Evolutionary conservation across 2,888 invertebrate genomes (phyloP), one percentile per base, ranked within the genome.

Genomic region (Mesorhabditis sp.): DNA sequence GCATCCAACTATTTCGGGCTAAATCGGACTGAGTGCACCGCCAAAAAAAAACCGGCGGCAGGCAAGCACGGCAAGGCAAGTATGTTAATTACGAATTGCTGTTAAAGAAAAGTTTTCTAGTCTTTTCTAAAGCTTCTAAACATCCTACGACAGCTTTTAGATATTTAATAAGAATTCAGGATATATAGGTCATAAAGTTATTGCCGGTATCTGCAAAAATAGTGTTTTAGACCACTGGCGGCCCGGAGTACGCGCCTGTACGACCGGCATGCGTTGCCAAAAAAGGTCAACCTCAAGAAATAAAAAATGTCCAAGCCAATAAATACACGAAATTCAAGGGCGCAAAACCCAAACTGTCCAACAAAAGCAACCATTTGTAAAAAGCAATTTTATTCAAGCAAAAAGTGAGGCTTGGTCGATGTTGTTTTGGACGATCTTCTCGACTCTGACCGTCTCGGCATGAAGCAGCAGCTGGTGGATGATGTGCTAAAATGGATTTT

Each of bases 341-440:
- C 45, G 43, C 13, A 5, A 0, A 41, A 42, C 13, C 28, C 28
- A 28, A n/a, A 68, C 4, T 28, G 13, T 43, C 28, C 62, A 4
- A 44, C 7, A 45, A 5, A 42, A 13, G 44, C 28, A 69, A 15
- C 61, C 10, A 67, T 42, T 28, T 28, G 28, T 28, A 43, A 28
- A 62, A 42, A 10, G 50, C 28, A 64, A 70, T 42, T 4, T 58
- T 65, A 45, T 7, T 71, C 62, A 71, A 1, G 74, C 70, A 13
- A 77, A 71, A 65, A 77, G 58, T 4, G 75, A 74, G 4, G 50
- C 43, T 67, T 77, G 77, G 62, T 75, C 74, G n/a, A 72, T 62
- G 67, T 77, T 74, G 65, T 66, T 72, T 15, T 43, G 28, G 28
- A 28, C 7, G 45, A 67, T 71, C 50, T 45, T 69, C n/a, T 64